Base-by-base conservation (phyloP, 2,113 vertebrate genomes). In the Carettochelys insculpta region DNA sequence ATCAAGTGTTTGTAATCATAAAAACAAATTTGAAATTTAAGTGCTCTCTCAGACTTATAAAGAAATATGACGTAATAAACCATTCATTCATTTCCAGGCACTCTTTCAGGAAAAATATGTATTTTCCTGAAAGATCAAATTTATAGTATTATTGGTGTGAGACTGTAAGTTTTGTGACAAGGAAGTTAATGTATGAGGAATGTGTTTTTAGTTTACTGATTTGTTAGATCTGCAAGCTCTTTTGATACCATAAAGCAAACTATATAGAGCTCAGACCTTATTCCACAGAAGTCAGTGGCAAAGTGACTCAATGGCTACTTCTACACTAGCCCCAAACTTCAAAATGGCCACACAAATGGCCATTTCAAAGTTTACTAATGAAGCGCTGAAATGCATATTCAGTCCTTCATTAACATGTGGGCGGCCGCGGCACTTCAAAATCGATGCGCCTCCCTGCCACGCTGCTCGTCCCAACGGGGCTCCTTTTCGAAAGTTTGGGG, bases 21-120 rank as follows among this genome's bases (percentile, higher is more conserved):
- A 88, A 92, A 95, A 86, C 76, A 91, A 53, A 43, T 54, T 82
- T 89, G 92, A 96, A 95, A 94, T 96, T 96, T 94, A 96, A 95
- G 52, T 92, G 85, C 61, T 86, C 85, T 87, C 92, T 92, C 86
- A 90, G 83, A 52, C 73, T 93, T 92, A 90, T 29, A 77, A 79
- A 87, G 5, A 8, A 80, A 80, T 56, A 75, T 82, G 80, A 84
- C 61, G 19, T 86, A 94, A 95, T 89, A 71, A 92, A 16, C 45
- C 87, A 93, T 95, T 90, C 75, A 75, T 90, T 90, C n/a, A n/a
- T n/a, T n/a, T n/a, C n/a, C n/a, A n/a, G n/a, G n/a, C n/a, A n/a
- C n/a, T n/a, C n/a, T n/a, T n/a, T n/a, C n/a, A n/a, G n/a, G n/a
- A n/a, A n/a, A n/a, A n/a, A n/a, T n/a, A n/a, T n/a, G n/a, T n/a